Evolutionary conservation across 2,888 invertebrate species (phyloP).

Genomic region (Drosophila prolongata): DNA sequence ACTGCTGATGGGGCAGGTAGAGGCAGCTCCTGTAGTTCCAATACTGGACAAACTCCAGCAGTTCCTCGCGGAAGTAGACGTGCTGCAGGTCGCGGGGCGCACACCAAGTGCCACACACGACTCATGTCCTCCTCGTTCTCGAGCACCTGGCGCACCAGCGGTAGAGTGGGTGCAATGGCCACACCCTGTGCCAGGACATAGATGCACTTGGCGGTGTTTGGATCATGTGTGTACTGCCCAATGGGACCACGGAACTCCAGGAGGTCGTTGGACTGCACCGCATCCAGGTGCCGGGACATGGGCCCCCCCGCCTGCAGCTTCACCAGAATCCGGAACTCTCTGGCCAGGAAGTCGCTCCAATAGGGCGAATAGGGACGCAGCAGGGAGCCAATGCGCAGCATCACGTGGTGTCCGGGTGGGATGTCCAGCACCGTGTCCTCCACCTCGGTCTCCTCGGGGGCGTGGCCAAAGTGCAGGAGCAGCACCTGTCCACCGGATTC

Average conservation of each 20-base stretch:
- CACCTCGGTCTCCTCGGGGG: constrained; percentile 15
- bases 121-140: constrained; percentile 89
- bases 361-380: constrained; percentile 83
- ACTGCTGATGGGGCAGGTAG: constrained; percentile 85
- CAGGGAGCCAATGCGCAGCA: constrained; percentile 66
- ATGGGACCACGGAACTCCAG: constrained; percentile 91
- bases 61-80: constrained; percentile 87
- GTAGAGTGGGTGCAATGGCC: constrained; percentile 89
- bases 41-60: constrained; percentile 86
- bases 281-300: constrained; percentile 86
- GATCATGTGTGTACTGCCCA: constrained; percentile 83
- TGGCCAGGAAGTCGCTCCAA: constrained; percentile 68
- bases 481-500: constrained; percentile 52
- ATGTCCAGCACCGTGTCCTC: constrained; percentile 70
- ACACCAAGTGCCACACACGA: constrained; percentile 87
- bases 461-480: constrained; percentile 72
- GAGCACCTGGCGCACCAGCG: constrained; percentile 87
- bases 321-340: constrained; percentile 87
- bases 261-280: constrained; percentile 85
- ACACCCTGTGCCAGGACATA: constrained; percentile 89
- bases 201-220: constrained; percentile 64
- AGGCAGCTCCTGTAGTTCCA: constrained; percentile 91
- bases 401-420: constrained; percentile 78
- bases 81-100: constrained; percentile 86
- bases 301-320: constrained; percentile 87